Evolutionary conservation across 2,113 vertebrate genomes (phyloP).

Genomic region (Cebidichthys violaceus): DNA sequence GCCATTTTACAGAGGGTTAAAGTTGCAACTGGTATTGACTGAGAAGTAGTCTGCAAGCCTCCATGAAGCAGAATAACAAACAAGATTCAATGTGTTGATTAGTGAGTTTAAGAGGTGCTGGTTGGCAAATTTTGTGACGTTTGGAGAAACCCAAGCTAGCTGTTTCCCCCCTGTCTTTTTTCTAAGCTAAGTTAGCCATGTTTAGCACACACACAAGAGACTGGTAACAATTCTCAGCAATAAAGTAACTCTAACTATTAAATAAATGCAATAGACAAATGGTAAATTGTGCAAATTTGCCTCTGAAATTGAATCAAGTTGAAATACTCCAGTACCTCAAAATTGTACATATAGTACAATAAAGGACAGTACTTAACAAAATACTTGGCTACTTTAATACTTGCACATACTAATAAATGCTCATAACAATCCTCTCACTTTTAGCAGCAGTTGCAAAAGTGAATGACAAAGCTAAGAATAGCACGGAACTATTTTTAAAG

Average conservation of each 20-base stretch:
- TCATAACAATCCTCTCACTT: neutral
- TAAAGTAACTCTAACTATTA: neutral
- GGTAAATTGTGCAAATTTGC: neutral
- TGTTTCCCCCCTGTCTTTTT: neutral
- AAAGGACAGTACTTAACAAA: neutral
- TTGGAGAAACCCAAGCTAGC: neutral
- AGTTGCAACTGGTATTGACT: too few species aligned
- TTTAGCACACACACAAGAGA: neutral
- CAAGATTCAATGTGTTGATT: neutral
- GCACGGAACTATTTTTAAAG: constrained; percentile 16
- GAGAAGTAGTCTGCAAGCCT: too few species aligned
- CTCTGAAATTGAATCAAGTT: neutral
- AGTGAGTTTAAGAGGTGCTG: neutral
- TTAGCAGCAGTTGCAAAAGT: neutral
- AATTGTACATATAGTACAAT: neutral
- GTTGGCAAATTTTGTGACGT: too few species aligned
- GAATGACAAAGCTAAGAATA: constrained; percentile 27
- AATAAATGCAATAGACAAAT: neutral
- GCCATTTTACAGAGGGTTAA: too few species aligned
- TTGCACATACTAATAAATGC: neutral
- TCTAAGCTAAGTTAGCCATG: neutral
- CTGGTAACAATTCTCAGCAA: neutral
- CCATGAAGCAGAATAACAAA: too few species aligned
- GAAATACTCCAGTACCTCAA: neutral
- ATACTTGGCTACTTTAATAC: neutral